phyloP scores from a whole-genome alignment of 2,888 invertebrate genomes.

The Eurois occulta region DNA sequence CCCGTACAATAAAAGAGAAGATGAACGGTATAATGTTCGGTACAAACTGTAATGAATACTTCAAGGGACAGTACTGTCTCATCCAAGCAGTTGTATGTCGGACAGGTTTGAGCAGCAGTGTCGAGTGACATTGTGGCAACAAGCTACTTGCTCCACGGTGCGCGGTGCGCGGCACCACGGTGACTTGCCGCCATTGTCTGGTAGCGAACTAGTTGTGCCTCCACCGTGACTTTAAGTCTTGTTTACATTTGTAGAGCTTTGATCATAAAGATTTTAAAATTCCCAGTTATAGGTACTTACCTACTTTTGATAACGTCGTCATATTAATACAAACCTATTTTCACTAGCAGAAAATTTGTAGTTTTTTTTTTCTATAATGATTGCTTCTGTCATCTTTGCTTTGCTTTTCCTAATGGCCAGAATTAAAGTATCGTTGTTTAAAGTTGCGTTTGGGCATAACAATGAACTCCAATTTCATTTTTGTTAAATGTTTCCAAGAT shows the following conservation, averaged over 20 bases:
- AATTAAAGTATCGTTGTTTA: background rate
- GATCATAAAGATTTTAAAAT: conserved; percentile 1
- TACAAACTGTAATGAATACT: conserved; percentile 42
- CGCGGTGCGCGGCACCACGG: conserved; percentile 47
- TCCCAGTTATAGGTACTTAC: background rate
- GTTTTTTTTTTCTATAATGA: background rate
- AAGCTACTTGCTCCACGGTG: conserved; percentile 72
- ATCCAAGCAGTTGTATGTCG: conserved; percentile 49
- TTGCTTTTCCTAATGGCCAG: background rate
- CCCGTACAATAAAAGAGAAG: background rate
- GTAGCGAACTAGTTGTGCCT: conserved; percentile 72
- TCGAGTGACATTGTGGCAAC: conserved; percentile 80
- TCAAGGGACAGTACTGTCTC: conserved; percentile 9
- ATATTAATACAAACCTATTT: no score
- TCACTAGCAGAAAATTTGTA: background rate
- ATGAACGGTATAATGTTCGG: background rate
- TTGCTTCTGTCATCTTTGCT: background rate
- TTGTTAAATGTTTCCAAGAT: background rate
- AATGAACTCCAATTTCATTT: background rate
- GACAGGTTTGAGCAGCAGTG: conserved; percentile 69
- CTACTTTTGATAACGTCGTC: background rate
- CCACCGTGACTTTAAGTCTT: conserved; percentile 68
- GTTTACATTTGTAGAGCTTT: conserved; percentile 56
- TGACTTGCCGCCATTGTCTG: conserved; percentile 74
- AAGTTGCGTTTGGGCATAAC: background rate